phyloP scores from a whole-genome alignment of 2,797 vertebrate species.

The Hybognathus amarus region DNA sequence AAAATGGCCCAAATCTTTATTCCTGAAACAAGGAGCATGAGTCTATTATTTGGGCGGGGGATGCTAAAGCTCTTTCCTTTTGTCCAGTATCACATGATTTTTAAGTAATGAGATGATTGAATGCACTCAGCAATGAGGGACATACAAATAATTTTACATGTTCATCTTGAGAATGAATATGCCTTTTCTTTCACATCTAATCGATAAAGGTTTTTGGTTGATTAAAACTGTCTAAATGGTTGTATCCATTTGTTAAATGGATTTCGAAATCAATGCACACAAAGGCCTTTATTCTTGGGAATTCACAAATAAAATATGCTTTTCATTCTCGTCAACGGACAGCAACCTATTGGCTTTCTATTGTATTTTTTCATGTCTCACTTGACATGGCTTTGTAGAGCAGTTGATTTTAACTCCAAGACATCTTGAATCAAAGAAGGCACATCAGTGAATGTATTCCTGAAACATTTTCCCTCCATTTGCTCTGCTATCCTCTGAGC shows the following conservation, averaged over 20 bases:
- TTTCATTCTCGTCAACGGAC: background rate
- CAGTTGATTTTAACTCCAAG: background rate
- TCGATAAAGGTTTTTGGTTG: conserved; percentile 16
- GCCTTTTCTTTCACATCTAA: conserved; percentile 19
- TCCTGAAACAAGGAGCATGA: background rate
- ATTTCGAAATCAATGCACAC: conserved; percentile 18
- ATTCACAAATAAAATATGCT: conserved; percentile 19
- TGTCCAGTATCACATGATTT: background rate
- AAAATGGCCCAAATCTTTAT: conserved; percentile 31
- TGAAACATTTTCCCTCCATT: conserved; percentile 11
- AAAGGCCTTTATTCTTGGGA: conserved; percentile 11
- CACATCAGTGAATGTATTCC: background rate
- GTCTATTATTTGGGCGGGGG: too few species aligned
- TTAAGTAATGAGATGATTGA: conserved; percentile 33
- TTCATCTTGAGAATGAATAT: conserved; percentile 11
- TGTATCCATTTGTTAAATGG: conserved; percentile 25
- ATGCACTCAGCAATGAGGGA: conserved; percentile 2
- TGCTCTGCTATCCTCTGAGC: background rate
- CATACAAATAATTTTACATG: conserved; percentile 10
- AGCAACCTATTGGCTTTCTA: background rate
- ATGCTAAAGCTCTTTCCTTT: conserved; percentile 2
- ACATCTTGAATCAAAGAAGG: conserved; percentile 3
- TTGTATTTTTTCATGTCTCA: background rate
- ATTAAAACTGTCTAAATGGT: conserved; percentile 6
- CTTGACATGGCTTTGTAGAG: background rate